Evolutionary conservation across 2,888 invertebrate species (phyloP).

Genomic region (Prosapia bicincta): DNA sequence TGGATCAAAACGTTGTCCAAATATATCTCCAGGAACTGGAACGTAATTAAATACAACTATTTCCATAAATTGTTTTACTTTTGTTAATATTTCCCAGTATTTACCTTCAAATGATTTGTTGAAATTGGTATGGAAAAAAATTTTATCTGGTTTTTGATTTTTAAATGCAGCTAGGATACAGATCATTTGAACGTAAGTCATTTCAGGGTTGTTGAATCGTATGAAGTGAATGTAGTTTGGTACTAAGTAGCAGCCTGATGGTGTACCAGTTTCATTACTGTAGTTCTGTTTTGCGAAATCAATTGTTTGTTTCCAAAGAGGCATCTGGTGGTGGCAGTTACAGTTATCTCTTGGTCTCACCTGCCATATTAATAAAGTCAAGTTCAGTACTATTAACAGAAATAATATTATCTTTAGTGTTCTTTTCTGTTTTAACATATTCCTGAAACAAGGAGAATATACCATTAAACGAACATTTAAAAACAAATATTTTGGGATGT

Average conservation of each 20-base stretch:
- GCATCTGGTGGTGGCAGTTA: neutral
- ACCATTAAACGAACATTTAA: neutral
- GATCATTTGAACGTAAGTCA: conserved; percentile 19
- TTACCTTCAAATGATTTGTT: conserved; percentile 13
- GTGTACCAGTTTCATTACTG: conserved; percentile 39
- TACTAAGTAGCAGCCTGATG: conserved; percentile 36
- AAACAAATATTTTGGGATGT: neutral
- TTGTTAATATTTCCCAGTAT: conserved; percentile 11
- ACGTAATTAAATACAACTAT: conserved; percentile 14
- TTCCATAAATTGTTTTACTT: conserved; percentile 6
- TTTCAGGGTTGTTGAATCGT: conserved; percentile 2
- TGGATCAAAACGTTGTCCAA: conserved; percentile 6
- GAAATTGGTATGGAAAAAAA: conserved; percentile 10
- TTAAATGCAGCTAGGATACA: conserved; percentile 22
- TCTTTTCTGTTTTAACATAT: neutral
- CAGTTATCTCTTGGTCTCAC: neutral
- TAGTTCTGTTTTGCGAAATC: conserved; percentile 16
- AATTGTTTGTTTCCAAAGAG: conserved; percentile 14
- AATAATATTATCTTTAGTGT: neutral
- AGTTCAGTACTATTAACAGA: neutral
- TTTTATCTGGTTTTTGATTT: conserved; percentile 25
- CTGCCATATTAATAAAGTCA: neutral
- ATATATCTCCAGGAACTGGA: conserved; percentile 21
- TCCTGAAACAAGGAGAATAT: neutral
- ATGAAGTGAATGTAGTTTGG: conserved; percentile 43